These are phyloP conservation scores for Notiomystis cincta DNA, from an alignment of 2,113 vertebrate genomes.

Conservation along the genomic window DNA sequence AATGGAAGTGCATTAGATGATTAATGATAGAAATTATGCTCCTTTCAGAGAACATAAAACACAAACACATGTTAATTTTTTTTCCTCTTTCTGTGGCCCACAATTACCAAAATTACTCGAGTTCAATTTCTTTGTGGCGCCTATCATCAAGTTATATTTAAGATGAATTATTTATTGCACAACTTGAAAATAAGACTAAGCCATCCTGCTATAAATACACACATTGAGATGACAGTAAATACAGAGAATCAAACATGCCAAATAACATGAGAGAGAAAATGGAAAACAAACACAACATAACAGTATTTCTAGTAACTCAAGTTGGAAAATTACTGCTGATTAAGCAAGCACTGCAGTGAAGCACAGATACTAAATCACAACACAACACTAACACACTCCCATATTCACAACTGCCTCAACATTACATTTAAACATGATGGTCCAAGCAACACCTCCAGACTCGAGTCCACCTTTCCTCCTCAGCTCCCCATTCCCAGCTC, in stretches of 20 bases:
- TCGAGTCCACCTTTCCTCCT: not conserved
- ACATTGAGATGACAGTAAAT: not conserved
- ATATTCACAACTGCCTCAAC: not conserved
- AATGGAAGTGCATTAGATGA: conserved; percentile 44
- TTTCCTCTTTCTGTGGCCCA: not conserved
- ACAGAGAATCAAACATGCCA: not conserved
- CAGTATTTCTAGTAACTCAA: not conserved
- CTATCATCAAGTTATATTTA: conserved; percentile 18
- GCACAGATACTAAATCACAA: not conserved
- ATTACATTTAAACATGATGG: not conserved
- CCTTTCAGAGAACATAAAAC: conserved; percentile 17
- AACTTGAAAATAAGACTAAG: conserved; percentile 30
- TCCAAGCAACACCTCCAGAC: not conserved
- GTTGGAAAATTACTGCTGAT: not conserved
- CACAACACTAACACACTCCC: not conserved
- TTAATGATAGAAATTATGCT: conserved; percentile 51
- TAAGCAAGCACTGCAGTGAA: not conserved
- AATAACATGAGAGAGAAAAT: not conserved
- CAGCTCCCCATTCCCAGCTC: not conserved
- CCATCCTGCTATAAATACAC: not conserved
- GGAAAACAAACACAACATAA: not conserved
- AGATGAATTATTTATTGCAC: conserved; percentile 36
- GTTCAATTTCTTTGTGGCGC: conserved; percentile 20
- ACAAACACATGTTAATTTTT: conserved; percentile 4
- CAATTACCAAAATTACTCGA: conserved; percentile 6